Conservation (phyloP, 2,797 vertebrate species). For the Rousettus madagascariensis region DNA sequence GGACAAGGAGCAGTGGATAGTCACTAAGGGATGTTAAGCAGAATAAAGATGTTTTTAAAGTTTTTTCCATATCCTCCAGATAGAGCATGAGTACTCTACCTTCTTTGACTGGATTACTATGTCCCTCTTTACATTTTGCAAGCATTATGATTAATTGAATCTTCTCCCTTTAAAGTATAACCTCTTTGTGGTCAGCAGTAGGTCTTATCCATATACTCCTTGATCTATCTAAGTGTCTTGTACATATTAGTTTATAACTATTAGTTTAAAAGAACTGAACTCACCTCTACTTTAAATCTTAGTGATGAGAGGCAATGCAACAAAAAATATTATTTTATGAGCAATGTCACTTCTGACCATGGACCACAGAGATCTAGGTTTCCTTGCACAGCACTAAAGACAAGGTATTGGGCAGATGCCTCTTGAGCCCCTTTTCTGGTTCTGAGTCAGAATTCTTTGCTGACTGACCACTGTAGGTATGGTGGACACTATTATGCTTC, state of each 20-base stretch:
- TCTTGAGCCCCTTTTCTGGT: neutral
- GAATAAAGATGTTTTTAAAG: slow-evolving; percentile 34
- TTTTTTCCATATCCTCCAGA: neutral
- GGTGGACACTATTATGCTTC: neutral
- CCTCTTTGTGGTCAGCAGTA: slow-evolving; percentile 23
- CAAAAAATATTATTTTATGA: slow-evolving; percentile 21
- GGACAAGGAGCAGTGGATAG: neutral
- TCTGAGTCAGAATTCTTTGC: slow-evolving; percentile 34
- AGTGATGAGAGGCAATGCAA: neutral
- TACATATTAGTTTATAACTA: slow-evolving; percentile 6
- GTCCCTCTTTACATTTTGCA: neutral
- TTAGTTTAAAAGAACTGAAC: slow-evolving; percentile 26
- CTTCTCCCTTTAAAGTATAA: slow-evolving; percentile 34
- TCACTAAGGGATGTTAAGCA: neutral
- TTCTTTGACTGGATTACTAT: slow-evolving; percentile 2
- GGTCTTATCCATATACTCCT: neutral
- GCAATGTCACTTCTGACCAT: neutral
- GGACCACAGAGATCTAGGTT: slow-evolving; percentile 16
- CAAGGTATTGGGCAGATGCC: neutral
- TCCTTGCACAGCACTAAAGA: neutral
- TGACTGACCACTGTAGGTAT: neutral
- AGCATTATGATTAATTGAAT: neutral
- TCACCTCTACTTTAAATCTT: slow-evolving; percentile 35
- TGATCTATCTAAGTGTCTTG: neutral
- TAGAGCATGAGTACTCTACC: neutral